Percentiles rank a stretch among this genome's conserved stretches.
Evolutionary conservation across 2,888 invertebrate species (phyloP).

Genomic region (Uloborus plumipes): DNA sequence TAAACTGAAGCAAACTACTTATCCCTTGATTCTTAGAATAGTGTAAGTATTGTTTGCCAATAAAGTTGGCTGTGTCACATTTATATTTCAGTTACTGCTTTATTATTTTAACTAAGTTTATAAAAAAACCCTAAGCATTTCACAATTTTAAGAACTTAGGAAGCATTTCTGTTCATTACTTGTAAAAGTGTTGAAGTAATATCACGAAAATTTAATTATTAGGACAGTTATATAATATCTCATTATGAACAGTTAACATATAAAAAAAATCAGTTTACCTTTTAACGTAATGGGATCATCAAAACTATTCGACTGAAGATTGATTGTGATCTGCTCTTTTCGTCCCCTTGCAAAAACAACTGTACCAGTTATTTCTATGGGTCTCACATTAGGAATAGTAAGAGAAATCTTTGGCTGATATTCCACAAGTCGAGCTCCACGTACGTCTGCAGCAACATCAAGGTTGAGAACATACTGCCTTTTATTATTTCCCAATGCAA

Average conservation of each 20-base stretch:
- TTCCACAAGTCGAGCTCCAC: conserved; percentile 47
- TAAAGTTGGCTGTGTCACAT: too few relatives aligned
- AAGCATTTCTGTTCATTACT: too few relatives aligned
- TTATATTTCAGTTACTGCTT: too few relatives aligned
- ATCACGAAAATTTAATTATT: too few relatives aligned
- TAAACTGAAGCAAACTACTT: too few relatives aligned
- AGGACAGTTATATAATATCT: neutral
- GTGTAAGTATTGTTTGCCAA: too few relatives aligned
- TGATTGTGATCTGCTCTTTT: conserved; percentile 41
- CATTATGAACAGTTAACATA: too few relatives aligned
- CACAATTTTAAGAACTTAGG: too few relatives aligned
- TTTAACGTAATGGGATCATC: conserved; percentile 34
- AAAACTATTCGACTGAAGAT: conserved; percentile 43
- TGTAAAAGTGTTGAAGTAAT: too few relatives aligned
- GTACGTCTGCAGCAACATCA: conserved; percentile 26
- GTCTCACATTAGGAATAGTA: conserved; percentile 3
- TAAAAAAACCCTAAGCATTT: too few relatives aligned
- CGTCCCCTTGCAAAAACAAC: conserved; percentile 39
- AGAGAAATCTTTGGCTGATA: conserved; percentile 45
- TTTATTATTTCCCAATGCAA: conserved; percentile 14
- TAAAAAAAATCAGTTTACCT: conserved; percentile 49
- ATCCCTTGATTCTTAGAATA: too few relatives aligned
- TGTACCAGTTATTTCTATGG: conserved; percentile 41
- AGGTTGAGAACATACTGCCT: conserved; percentile 27
- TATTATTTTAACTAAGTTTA: too few relatives aligned